Conservation (phyloP, 2,888 invertebrate genomes). For the Adelognathus sp. region DNA sequence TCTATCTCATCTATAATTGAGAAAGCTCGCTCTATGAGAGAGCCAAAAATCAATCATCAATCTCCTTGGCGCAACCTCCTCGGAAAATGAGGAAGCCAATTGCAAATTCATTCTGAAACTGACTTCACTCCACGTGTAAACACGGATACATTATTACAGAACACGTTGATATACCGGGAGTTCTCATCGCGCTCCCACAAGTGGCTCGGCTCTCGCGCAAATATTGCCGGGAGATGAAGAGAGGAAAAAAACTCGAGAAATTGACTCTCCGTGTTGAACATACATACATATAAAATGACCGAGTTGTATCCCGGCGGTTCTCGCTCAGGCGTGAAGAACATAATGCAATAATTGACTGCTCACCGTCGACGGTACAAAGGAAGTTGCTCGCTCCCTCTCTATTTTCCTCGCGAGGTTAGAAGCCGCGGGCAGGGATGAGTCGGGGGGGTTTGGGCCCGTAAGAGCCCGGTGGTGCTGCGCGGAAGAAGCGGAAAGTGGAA, state of each 20-base stretch:
- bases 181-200: slow-evolving; percentile 5
- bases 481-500: slow-evolving; percentile 38
- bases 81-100: no score
- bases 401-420: slow-evolving; percentile 7
- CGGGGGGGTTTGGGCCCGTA: slow-evolving; percentile 17
- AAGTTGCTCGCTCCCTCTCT: background rate
- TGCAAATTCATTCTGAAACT: no score
- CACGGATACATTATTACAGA: no score
- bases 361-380: slow-evolving; percentile 16
- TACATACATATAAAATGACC: slow-evolving; percentile 9
- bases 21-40: no score
- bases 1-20: no score
- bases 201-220: background rate
- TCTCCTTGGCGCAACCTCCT: no score
- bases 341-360: slow-evolving; percentile 62
- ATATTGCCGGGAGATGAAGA: slow-evolving; percentile 27
- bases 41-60: no score
- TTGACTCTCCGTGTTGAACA: background rate
- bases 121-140: no score
- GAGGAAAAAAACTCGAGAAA: slow-evolving; percentile 13
- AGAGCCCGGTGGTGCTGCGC: slow-evolving; percentile 18
- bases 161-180: background rate
- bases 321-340: slow-evolving; percentile 39
- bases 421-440: slow-evolving; percentile 23
- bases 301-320: background rate